Percentiles rank a stretch among this genome's conserved stretches.
Conservation (phyloP, 2,888 invertebrate genomes). For the Frankliniella fusca region DNA sequence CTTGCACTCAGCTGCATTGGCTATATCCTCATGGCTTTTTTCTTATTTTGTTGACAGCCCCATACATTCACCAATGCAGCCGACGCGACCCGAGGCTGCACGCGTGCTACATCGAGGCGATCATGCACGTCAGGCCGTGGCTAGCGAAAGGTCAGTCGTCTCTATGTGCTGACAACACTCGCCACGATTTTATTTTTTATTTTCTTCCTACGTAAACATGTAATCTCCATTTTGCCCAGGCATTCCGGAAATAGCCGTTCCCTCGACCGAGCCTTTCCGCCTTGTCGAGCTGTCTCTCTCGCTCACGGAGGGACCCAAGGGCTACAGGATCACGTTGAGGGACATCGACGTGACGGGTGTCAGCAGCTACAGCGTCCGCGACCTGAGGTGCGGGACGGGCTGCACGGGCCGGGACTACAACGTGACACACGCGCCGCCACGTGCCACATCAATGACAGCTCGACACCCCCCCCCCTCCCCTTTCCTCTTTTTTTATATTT, state of each 20-base stretch:
- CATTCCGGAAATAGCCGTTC: constrained; percentile 63
- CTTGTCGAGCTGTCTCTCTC: constrained; percentile 54
- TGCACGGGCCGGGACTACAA: too few species aligned
- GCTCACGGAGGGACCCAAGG: constrained; percentile 50
- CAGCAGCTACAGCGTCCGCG: constrained; percentile 50
- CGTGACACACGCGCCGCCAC: too few species aligned
- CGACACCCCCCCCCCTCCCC: too few species aligned
- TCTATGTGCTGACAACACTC: background rate
- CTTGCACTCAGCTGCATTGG: too few species aligned
- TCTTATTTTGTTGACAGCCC: constrained; percentile 47
- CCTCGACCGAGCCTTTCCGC: constrained; percentile 62
- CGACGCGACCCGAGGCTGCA: constrained; percentile 58
- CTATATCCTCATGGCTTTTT: too few species aligned
- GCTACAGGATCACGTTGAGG: constrained; percentile 50
- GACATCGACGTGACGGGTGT: constrained; percentile 50
- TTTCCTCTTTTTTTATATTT: too few species aligned
- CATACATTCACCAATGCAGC: constrained; percentile 64
- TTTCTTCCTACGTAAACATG: background rate
- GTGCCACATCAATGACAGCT: too few species aligned
- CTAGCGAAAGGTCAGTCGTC: constrained; percentile 44
- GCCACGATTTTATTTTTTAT: background rate
- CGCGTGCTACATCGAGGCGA: constrained; percentile 48
- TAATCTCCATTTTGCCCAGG: constrained; percentile 38
- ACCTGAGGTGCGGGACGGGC: constrained; percentile 45
- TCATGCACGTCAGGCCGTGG: constrained; percentile 50